Evolutionary conservation across 2,888 invertebrate genomes (phyloP).

Genomic region (Marronus borbonicus): DNA sequence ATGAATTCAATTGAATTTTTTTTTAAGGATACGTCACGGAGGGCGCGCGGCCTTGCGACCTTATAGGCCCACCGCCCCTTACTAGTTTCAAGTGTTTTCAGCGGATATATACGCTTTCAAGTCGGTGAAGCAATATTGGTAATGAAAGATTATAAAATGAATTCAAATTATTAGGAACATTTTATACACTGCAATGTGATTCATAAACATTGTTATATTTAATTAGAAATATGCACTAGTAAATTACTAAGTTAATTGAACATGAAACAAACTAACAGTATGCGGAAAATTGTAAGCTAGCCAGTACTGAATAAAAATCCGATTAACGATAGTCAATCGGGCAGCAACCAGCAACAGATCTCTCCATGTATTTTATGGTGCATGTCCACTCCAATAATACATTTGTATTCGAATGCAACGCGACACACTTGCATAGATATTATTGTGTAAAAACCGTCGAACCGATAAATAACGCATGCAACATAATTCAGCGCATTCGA

Average conservation of each 20-base stretch:
- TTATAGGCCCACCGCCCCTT: too few species aligned
- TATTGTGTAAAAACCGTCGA: constrained; percentile 61
- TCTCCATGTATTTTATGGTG: constrained; percentile 58
- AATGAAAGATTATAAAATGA: too few species aligned
- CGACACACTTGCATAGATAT: constrained; percentile 61
- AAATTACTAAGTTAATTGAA: not conserved
- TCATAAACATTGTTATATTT: too few species aligned
- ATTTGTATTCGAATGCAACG: constrained; percentile 59
- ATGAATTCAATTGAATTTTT: too few species aligned
- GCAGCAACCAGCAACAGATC: constrained; percentile 61
- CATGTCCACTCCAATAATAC: constrained; percentile 59
- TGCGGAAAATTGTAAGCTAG: not conserved
- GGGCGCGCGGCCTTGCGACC: too few species aligned
- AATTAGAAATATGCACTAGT: not conserved
- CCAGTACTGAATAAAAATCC: constrained; percentile 24
- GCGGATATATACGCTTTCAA: too few species aligned
- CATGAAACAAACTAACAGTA: not conserved
- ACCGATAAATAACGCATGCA: constrained; percentile 64
- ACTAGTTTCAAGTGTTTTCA: too few species aligned
- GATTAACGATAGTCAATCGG: constrained; percentile 58
- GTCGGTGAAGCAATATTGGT: too few species aligned
- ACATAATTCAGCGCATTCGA: constrained; percentile 61
- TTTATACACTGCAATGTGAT: too few species aligned
- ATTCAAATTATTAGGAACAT: too few species aligned
- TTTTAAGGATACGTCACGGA: too few species aligned